Evolutionary conservation across 2,888 invertebrate genomes (phyloP), one percentile per base, ranked within the genome.

Genomic region (Pseudococcus viburni): DNA sequence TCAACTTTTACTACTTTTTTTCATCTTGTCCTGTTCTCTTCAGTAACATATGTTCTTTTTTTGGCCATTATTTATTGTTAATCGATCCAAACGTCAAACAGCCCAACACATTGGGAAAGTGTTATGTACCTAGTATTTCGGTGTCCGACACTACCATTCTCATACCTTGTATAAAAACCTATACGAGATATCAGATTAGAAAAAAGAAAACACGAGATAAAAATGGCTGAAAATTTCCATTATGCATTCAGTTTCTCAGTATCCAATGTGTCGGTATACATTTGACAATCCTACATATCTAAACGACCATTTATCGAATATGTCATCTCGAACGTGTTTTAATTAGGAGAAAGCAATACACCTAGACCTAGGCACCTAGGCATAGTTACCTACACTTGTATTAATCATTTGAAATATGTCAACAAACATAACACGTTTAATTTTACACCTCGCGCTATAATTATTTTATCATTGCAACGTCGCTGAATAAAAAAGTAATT

Each of bases 391-490:
- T n/a, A n/a, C n/a, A n/a, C 22, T 22, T 6, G n/a, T 73, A 33
- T 73, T 73, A 73, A 73, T 73, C 26, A 33, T 73, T 73, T 33
- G 17, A 39, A 83, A 46, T 19, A 83, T 83, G 46, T 83, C 80
- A 83, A 83, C 80, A 46, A 83, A 83, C n/a, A 80, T 39, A 68
- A 68, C 80, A 12, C 80, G 26, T 73, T 80, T 80, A 80, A 42
- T 80, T 80, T 83, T 42, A 83, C 33, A 46, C 80, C 80, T 83
- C 22, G 33, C 12, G 46, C 46, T 46, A 46, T 83, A n/a, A 46
- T 83, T 46, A 83, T 42, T 83, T 83, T 46, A 46, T 19, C 80
- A 83, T 46, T 8, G 33, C n/a, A 46, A 46, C 19, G 0, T 15
- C 8, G 46, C 12, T n/a, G n/a, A n/a, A 26, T 46, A 42, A 83